A percentile compares a stretch with the other conserved stretches of the same genome.
Evolutionary conservation across 2,797 vertebrate species (phyloP).

Genomic region (Mus spretus): DNA sequence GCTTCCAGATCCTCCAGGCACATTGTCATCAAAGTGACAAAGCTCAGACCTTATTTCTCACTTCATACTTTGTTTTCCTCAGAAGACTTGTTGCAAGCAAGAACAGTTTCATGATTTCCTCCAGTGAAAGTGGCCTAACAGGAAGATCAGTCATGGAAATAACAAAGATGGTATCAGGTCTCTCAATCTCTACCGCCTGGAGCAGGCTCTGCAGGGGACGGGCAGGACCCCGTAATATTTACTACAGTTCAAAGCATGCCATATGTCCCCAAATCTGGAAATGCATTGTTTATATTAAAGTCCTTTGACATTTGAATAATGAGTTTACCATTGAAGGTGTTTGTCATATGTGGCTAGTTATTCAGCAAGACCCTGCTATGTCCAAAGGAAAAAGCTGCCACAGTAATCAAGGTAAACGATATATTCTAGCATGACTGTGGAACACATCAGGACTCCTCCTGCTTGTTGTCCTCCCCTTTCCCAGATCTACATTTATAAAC

Average conservation of each 20-base stretch:
- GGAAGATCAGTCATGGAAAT: constrained; percentile 86
- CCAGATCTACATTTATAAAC: background rate
- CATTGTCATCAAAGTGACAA: constrained; percentile 73
- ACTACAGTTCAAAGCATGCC: background rate
- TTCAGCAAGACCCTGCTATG: background rate
- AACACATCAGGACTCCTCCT: background rate
- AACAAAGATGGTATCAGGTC: constrained; percentile 76
- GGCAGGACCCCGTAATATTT: background rate
- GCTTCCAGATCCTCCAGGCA: constrained; percentile 70
- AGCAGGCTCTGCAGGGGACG: constrained; percentile 54
- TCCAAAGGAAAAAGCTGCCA: background rate
- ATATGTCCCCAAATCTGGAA: constrained; percentile 2
- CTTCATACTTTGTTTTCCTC: constrained; percentile 70
- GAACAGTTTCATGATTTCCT: constrained; percentile 85
- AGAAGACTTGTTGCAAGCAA: constrained; percentile 76
- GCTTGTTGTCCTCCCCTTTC: background rate
- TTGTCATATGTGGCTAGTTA: background rate
- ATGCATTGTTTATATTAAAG: background rate
- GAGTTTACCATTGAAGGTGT: constrained; percentile 30
- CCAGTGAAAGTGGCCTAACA: constrained; percentile 81
- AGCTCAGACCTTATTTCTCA: constrained; percentile 8
- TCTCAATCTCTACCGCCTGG: constrained; percentile 80
- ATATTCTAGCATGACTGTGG: background rate
- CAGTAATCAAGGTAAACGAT: background rate
- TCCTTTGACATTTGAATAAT: constrained; percentile 8